These are phyloP conservation scores for Chironomus tentans DNA, from an alignment of 2,888 invertebrate species.

Conservation along the genomic window DNA sequence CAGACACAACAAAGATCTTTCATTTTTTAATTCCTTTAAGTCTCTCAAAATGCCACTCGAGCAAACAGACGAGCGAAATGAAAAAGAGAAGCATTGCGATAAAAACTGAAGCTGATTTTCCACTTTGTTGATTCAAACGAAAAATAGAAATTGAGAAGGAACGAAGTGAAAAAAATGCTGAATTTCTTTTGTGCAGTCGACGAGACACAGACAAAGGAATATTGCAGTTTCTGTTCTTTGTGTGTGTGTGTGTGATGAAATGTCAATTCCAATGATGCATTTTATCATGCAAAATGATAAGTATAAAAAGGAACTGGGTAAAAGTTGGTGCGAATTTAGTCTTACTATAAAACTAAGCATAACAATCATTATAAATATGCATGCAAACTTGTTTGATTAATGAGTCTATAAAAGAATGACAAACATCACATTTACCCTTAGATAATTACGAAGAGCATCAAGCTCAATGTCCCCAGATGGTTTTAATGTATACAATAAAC, in stretches of 20 bases:
- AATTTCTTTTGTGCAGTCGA: background rate
- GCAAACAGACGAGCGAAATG: background rate
- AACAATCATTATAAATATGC: too few relatives aligned
- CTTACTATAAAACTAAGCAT: too few relatives aligned
- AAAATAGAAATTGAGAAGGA: background rate
- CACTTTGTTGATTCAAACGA: background rate
- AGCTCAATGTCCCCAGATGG: slow-evolving; percentile 18
- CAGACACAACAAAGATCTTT: too few relatives aligned
- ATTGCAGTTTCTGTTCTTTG: background rate
- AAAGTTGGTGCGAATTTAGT: background rate
- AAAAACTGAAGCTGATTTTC: background rate
- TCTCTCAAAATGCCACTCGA: background rate
- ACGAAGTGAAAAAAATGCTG: background rate
- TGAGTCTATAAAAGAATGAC: background rate
- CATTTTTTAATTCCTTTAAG: too few relatives aligned
- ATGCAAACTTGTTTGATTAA: too few relatives aligned
- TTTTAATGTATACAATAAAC: slow-evolving; percentile 7
- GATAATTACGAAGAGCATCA: slow-evolving; percentile 17
- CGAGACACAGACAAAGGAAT: background rate
- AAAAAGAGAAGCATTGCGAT: background rate
- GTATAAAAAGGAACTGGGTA: background rate
- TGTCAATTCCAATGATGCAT: background rate
- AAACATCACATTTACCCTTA: background rate
- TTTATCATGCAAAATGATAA: background rate
- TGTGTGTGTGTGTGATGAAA: too few relatives aligned